Evolutionary conservation across 2,113 vertebrate genomes (phyloP).

Genomic region (Sebastes schlegelii): DNA sequence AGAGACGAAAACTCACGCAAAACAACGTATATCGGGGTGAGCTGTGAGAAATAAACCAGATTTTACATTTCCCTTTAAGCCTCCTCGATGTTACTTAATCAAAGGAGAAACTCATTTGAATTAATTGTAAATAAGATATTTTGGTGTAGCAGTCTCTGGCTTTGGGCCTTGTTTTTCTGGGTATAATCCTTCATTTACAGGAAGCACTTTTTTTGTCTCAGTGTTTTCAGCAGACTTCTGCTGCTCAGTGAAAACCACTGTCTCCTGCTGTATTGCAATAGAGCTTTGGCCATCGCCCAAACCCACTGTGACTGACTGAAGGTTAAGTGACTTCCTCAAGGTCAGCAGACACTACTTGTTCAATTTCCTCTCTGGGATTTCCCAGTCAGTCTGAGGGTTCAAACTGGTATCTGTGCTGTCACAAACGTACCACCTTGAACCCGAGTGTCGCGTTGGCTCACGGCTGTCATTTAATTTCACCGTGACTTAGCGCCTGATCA

Average conservation of each 20-base stretch:
- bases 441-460: background rate
- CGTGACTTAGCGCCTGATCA: background rate
- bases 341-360: background rate
- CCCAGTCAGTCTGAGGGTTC: background rate
- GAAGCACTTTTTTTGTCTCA: background rate
- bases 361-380: constrained; percentile 5
- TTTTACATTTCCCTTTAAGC: background rate
- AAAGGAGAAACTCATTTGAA: background rate
- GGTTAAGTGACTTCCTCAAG: constrained; percentile 26
- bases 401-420: constrained; percentile 3
- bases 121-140: background rate
- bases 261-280: background rate
- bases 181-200: background rate
- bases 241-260: background rate
- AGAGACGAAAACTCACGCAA: too few species aligned
- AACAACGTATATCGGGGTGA: too few species aligned
- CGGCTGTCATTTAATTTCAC: background rate
- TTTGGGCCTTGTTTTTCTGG: background rate
- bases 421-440: background rate
- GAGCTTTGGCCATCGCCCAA: background rate
- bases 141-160: background rate
- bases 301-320: constrained; percentile 14
- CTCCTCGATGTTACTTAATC: background rate
- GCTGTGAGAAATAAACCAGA: too few species aligned
- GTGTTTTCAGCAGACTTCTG: background rate